Evolutionary conservation across 2,113 vertebrate species (phyloP).

Genomic region (Neofelis nebulosa): DNA sequence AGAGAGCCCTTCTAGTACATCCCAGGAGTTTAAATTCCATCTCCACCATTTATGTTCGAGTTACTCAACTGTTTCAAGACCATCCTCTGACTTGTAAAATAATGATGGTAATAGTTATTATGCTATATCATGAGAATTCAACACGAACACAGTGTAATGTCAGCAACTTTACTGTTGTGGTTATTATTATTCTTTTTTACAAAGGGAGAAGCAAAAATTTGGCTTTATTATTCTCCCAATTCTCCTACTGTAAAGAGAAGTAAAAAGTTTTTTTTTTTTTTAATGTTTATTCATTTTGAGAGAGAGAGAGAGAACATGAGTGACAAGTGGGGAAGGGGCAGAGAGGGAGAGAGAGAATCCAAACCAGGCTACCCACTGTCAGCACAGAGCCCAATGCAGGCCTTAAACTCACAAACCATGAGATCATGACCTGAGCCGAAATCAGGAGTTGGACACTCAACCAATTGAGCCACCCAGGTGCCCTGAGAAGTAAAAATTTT

Average conservation of each 20-base stretch:
- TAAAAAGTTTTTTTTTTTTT: background rate
- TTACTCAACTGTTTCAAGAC: background rate
- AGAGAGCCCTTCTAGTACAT: background rate
- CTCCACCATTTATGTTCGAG: background rate
- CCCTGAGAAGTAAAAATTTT: background rate
- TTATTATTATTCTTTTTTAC: background rate
- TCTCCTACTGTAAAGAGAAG: background rate
- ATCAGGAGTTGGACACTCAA: no score
- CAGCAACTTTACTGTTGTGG: background rate
- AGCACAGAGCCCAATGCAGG: no score
- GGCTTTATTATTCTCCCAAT: background rate
- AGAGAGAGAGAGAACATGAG: no score
- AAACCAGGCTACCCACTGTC: no score
- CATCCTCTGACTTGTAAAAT: background rate
- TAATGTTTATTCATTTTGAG: no score
- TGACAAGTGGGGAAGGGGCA: no score
- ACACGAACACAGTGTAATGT: background rate
- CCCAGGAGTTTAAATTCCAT: background rate
- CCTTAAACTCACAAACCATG: no score
- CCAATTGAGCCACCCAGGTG: no score
- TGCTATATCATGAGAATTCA: background rate
- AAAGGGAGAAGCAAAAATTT: background rate
- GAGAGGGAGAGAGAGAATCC: no score
- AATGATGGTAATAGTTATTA: background rate
- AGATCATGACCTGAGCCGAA: no score